These are phyloP conservation scores for Philaethria dido DNA, from an alignment of 2,888 invertebrate genomes.

Conservation along the genomic window DNA sequence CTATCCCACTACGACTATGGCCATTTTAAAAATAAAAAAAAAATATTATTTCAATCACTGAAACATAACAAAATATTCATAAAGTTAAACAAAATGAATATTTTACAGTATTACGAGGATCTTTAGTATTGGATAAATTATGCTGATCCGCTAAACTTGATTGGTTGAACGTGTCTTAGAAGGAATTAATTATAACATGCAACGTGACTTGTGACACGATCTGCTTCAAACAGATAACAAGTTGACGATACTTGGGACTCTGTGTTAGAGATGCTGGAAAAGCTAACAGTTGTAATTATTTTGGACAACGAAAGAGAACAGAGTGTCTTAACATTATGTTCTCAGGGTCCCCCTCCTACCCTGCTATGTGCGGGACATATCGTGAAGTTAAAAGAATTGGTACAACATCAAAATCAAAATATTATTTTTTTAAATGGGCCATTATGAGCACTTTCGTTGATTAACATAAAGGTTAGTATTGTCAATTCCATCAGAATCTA, in stretches of 20 bases:
- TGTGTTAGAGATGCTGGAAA: slow-evolving; percentile 17
- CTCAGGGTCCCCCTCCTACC: too few relatives aligned
- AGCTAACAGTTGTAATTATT: too few relatives aligned
- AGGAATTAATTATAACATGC: slow-evolving; percentile 28
- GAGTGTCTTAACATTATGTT: too few relatives aligned
- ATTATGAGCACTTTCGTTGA: too few relatives aligned
- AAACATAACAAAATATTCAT: not conserved
- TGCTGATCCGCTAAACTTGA: slow-evolving; percentile 25
- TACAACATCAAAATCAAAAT: too few relatives aligned
- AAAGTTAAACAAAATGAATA: not conserved
- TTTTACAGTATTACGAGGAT: slow-evolving; percentile 2
- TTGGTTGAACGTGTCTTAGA: slow-evolving; percentile 28
- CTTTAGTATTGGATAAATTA: slow-evolving; percentile 8
- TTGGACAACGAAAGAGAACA: too few relatives aligned
- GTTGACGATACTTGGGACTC: slow-evolving; percentile 1
- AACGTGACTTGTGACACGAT: slow-evolving; percentile 26
- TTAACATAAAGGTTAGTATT: too few relatives aligned
- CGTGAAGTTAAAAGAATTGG: too few relatives aligned
- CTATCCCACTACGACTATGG: too few relatives aligned
- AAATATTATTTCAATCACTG: not conserved
- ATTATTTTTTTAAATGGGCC: too few relatives aligned
- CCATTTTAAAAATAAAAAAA: not conserved
- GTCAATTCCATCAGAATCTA: too few relatives aligned
- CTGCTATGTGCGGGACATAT: too few relatives aligned
- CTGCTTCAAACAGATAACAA: slow-evolving; percentile 27